These are phyloP conservation scores for Oscheius sp. DNA, from an alignment of 2,888 invertebrate species.

Conservation along the genomic window DNA sequence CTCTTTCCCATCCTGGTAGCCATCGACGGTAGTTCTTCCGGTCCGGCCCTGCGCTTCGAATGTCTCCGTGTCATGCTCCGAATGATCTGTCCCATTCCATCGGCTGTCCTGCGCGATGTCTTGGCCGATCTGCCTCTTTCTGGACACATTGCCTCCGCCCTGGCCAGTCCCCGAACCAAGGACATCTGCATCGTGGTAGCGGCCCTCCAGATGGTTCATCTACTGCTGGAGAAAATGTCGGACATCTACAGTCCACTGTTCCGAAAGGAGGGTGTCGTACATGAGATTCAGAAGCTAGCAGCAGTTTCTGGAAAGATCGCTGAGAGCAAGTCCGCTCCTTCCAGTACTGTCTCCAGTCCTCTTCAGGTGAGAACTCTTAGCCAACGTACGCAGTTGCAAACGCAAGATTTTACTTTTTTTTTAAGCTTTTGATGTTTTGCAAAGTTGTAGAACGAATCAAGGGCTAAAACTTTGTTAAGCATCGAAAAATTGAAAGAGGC, in stretches of 20 bases:
- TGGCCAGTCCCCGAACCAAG: slow-evolving; percentile 83
- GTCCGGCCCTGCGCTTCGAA: slow-evolving; percentile 95
- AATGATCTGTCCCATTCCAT: slow-evolving; percentile 93
- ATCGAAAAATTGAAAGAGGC: no score
- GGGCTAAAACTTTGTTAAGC: no score
- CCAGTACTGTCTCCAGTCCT: slow-evolving; percentile 18
- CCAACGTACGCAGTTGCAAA: no score
- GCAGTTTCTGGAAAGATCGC: not conserved
- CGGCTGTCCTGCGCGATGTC: slow-evolving; percentile 84
- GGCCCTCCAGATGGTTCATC: slow-evolving; percentile 94
- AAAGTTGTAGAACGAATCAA: no score
- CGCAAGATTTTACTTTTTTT: no score
- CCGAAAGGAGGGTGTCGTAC: slow-evolving; percentile 85
- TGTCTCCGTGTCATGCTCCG: slow-evolving; percentile 93
- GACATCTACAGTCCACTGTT: slow-evolving; percentile 95
- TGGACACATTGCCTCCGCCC: slow-evolving; percentile 97
- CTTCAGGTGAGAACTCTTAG: slow-evolving; percentile 2
- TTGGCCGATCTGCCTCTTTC: slow-evolving; percentile 75
- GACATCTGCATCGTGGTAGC: slow-evolving; percentile 96
- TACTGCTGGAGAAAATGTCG: slow-evolving; percentile 86
- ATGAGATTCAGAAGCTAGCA: slow-evolving; percentile 41
- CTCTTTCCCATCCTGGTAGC: slow-evolving; percentile 95
- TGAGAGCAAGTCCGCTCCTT: slow-evolving; percentile 25
- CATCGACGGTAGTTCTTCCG: slow-evolving; percentile 97
- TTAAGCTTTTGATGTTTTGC: no score